Percentiles rank a stretch among this genome's conserved stretches.
phyloP scores from a whole-genome alignment of 2,888 invertebrate genomes.

The Asteroscopus sphinx region DNA sequence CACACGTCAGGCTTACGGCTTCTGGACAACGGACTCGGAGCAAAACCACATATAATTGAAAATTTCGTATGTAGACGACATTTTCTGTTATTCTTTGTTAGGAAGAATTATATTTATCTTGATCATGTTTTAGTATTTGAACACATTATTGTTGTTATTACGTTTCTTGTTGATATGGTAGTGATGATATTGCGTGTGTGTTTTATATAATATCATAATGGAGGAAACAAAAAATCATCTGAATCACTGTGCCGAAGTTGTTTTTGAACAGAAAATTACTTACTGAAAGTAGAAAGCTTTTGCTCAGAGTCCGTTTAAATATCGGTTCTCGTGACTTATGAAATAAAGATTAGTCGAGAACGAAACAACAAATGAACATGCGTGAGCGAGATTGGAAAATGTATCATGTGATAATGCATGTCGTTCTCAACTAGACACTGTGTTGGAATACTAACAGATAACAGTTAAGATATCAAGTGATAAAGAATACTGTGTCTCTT shows the following conservation, averaged over 20 bases:
- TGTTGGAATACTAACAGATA: conserved; percentile 28
- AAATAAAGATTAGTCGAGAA: conserved; percentile 75
- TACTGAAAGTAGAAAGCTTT: conserved; percentile 29
- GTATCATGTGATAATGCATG: conserved; percentile 53
- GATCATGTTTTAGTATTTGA: conserved; percentile 19
- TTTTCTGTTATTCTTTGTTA: conserved; percentile 19
- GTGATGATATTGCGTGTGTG: conserved; percentile 12
- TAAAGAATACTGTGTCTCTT: conserved; percentile 41
- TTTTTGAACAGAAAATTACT: neutral
- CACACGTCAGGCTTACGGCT: conserved; percentile 82
- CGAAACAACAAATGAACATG: conserved; percentile 85
- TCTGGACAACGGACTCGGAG: conserved; percentile 66
- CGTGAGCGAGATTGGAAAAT: conserved; percentile 69
- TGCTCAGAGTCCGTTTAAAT: conserved; percentile 75
- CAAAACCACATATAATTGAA: conserved; percentile 52
- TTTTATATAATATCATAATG: neutral
- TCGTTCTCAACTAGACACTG: conserved; percentile 42
- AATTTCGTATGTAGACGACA: conserved; percentile 30
- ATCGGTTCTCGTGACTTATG: conserved; percentile 74
- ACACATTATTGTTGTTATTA: conserved; percentile 18
- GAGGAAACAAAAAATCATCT: neutral
- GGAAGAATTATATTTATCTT: conserved; percentile 6
- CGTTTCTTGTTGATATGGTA: neutral
- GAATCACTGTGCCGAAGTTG: neutral
- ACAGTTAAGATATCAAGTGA: conserved; percentile 27